Evolutionary conservation across 2,113 vertebrate genomes (phyloP).

Genomic region (Paradisaea rubra): DNA sequence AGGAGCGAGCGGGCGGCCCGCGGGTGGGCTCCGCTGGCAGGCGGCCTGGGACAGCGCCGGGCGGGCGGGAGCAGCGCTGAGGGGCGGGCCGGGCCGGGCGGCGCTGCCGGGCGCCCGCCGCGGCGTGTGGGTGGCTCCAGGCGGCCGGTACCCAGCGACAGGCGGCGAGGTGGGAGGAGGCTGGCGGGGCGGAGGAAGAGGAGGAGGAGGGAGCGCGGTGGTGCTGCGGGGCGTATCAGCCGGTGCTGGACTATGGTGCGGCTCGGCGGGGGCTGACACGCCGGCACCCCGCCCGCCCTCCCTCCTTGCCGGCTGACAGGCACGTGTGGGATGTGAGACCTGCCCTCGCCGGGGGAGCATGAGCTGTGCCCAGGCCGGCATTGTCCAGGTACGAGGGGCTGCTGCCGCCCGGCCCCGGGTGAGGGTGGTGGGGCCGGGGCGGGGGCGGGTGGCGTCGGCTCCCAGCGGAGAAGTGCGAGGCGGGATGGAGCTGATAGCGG

Average conservation of each 20-base stretch:
- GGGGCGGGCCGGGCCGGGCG: not conserved
- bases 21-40: not conserved
- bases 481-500: not conserved
- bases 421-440: not conserved
- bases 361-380: slow-evolving; percentile 69
- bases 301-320: not conserved
- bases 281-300: not conserved
- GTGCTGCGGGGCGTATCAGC: slow-evolving; percentile 4
- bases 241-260: slow-evolving; percentile 1
- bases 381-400: slow-evolving; percentile 70
- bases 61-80: not conserved
- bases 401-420: not conserved
- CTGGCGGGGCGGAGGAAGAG: slow-evolving; percentile 41
- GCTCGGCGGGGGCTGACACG: not conserved
- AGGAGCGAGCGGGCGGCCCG: no score
- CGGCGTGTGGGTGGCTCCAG: slow-evolving; percentile 64
- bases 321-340: slow-evolving; percentile 53
- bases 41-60: not conserved
- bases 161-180: slow-evolving; percentile 31
- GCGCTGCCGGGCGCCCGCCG: not conserved
- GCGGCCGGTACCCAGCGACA: slow-evolving; percentile 37
- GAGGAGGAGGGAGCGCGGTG: slow-evolving; percentile 34
- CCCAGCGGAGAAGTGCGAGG: not conserved
- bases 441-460: not conserved
- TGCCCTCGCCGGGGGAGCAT: slow-evolving; percentile 59